phyloP scores from a whole-genome alignment of 2,113 vertebrate species.

The Embiotoca jacksoni region DNA sequence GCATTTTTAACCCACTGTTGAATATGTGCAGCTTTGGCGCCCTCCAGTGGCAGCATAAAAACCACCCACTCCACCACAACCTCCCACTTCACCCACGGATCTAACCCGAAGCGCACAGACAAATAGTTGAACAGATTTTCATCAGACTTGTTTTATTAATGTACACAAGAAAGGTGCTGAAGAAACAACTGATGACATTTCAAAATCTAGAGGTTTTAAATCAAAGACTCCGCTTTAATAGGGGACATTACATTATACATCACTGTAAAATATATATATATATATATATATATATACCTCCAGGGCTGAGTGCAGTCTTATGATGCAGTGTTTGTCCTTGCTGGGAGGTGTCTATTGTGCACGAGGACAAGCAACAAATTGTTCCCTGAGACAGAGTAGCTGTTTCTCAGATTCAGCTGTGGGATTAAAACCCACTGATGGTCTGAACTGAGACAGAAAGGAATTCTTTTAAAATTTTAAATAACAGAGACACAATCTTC shows the following conservation, averaged over 20 bases:
- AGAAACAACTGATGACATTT: not conserved
- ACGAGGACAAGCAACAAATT: constrained; percentile 58
- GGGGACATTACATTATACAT: too few relatives aligned
- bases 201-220: not conserved
- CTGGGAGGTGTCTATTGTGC: constrained; percentile 54
- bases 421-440: constrained; percentile 54
- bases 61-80: accelerated
- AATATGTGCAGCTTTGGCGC: accelerated
- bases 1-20: too few relatives aligned
- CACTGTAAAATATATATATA: too few relatives aligned
- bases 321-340: constrained; percentile 7
- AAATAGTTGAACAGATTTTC: not conserved
- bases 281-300: too few relatives aligned
- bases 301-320: not conserved
- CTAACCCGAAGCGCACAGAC: not conserved
- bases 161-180: too few relatives aligned
- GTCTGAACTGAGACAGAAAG: constrained; percentile 28
- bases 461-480: not conserved
- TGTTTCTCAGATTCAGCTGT: constrained; percentile 30
- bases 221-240: too few relatives aligned
- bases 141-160: not conserved
- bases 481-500: not conserved
- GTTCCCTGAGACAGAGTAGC: constrained; percentile 50
- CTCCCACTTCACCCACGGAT: not conserved
- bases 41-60: constrained; percentile 8